Percentiles rank a stretch among this genome's conserved stretches.
phyloP scores from a whole-genome alignment of 2,113 vertebrate genomes.

The rat (Rattus norvegicus) region DNA sequence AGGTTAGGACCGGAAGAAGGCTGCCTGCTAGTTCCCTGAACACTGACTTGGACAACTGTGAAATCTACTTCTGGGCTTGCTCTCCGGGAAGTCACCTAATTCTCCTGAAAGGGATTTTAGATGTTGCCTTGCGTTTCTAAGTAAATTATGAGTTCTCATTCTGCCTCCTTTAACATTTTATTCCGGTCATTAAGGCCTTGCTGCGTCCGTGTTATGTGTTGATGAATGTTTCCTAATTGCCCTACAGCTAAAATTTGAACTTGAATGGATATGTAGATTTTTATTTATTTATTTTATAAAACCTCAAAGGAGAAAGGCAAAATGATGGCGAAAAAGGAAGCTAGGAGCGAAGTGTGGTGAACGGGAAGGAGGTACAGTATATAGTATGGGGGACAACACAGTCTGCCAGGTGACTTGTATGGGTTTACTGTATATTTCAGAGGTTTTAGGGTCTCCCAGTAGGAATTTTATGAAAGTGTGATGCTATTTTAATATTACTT shows the following conservation, averaged over 20 bases:
- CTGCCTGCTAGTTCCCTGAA: neutral
- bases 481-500: neutral
- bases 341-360: neutral
- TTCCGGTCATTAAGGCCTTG: constrained; percentile 52
- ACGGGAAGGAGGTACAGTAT: neutral
- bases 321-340: neutral
- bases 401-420: neutral
- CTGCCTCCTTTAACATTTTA: constrained; percentile 43
- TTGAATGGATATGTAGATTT: constrained; percentile 45
- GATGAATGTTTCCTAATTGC: constrained; percentile 60
- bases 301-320: neutral
- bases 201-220: constrained; percentile 37
- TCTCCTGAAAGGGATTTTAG: constrained; percentile 18
- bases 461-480: neutral
- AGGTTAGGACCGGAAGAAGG: neutral
- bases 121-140: neutral
- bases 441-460: neutral
- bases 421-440: neutral
- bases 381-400: fast-evolving
- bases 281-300: neutral
- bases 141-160: neutral
- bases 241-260: constrained; percentile 44
- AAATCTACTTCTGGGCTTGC: neutral
- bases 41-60: neutral
- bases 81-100: constrained; percentile 13